Evolutionary conservation across 2,113 vertebrate species (phyloP).

Genomic region (Paraplagusia blochii): DNA sequence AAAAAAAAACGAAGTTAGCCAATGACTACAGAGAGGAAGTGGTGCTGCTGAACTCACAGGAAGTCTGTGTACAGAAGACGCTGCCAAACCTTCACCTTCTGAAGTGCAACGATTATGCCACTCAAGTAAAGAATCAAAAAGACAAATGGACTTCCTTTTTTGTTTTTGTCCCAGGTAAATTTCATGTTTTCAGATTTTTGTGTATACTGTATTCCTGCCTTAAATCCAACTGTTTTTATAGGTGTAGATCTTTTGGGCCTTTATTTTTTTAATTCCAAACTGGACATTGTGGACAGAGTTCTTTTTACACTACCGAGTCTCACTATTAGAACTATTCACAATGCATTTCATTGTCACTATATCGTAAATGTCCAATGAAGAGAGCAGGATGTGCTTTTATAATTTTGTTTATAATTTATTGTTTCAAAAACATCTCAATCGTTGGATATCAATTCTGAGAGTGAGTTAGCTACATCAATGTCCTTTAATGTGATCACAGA

Average conservation of each 20-base stretch:
- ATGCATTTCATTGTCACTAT: too few species aligned
- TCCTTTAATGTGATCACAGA: not conserved
- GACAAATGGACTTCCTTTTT: conserved; percentile 11
- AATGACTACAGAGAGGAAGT: conserved; percentile 34
- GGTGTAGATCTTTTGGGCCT: too few species aligned
- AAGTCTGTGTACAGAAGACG: conserved; percentile 10
- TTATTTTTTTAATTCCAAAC: too few species aligned
- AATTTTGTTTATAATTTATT: too few species aligned
- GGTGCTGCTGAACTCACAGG: conserved; percentile 10
- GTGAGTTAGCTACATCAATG: not conserved
- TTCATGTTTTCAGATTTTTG: not conserved
- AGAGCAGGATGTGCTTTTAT: too few species aligned
- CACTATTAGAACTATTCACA: too few species aligned
- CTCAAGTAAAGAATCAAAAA: conserved; percentile 17
- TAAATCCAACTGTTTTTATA: too few species aligned
- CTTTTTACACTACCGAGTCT: too few species aligned
- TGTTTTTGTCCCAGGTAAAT: conserved; percentile 28
- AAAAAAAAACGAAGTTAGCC: conserved; percentile 1
- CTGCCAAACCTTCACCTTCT: conserved; percentile 28
- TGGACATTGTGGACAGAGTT: too few species aligned
- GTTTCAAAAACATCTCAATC: not conserved
- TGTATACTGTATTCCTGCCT: too few species aligned
- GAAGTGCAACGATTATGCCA: not conserved
- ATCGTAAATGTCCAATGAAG: too few species aligned
- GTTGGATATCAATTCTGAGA: not conserved